Evolutionary conservation across 2,113 vertebrate species (phyloP).

Genomic region (Pomatorhinus ruficollis): DNA sequence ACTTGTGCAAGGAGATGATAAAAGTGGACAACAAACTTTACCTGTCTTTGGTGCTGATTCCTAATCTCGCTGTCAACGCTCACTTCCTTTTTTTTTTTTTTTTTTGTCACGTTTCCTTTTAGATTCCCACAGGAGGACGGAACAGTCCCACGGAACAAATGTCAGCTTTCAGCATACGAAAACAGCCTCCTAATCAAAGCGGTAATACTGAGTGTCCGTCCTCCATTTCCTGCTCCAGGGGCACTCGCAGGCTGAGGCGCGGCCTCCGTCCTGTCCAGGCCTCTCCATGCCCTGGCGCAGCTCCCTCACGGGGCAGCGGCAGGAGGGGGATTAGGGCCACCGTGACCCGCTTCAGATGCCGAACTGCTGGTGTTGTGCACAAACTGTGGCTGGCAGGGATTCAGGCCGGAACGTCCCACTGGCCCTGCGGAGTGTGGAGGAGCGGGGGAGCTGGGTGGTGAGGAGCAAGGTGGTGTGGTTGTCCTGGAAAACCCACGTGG

Average conservation of each 20-base stretch:
- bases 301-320: background rate
- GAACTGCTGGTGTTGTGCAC: fast-evolving
- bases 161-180: conserved; percentile 60
- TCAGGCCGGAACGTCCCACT: fast-evolving
- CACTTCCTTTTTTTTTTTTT: no score
- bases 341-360: fast-evolving
- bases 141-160: background rate
- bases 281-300: fast-evolving
- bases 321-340: fast-evolving
- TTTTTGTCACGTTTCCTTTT: background rate
- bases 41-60: background rate
- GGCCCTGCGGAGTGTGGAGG: fast-evolving
- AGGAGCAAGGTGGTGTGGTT: background rate
- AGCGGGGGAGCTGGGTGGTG: fast-evolving
- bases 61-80: background rate
- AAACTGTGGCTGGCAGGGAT: background rate
- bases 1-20: background rate
- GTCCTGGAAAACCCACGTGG: fast-evolving
- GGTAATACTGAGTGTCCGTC: conserved; percentile 52
- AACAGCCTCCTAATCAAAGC: background rate
- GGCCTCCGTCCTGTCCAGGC: background rate
- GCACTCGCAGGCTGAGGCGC: fast-evolving
- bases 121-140: conserved; percentile 11
- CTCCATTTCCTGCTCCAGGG: background rate
- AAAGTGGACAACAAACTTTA: background rate